Evolutionary conservation across 2,113 vertebrate genomes (phyloP), one percentile per base, ranked within the genome.

Genomic region (Pipa parva): DNA sequence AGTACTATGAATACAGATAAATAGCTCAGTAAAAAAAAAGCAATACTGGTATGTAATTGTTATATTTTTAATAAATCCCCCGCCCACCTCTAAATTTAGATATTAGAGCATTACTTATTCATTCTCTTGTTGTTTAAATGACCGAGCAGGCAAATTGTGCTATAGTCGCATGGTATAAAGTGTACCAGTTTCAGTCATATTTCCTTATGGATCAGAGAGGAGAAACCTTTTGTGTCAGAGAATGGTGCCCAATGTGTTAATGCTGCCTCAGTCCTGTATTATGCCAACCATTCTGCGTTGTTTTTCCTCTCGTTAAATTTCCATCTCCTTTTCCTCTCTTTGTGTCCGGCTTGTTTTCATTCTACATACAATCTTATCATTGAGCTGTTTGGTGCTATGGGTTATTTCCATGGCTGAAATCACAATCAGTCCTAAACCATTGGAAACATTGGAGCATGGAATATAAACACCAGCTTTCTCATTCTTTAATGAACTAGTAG

Each of bases 251-350:
- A 6, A 13, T 39, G 36, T 3, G 12, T 39, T 39, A 39, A 13
- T 31, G 13, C 3, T 5, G 12, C 13, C 51, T 28, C 12, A 5
- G 3, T 28, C 8, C 20, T 56, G n/a, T 31, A 5, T 13, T 17
- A 56, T 31, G n/a, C 27, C 52, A 29, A n/a, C 26, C 26, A 11
- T 56, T 56, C 11, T 18, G 18, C 27, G 15, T 31, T 56, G 52
- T 56, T 56, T 31, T 56, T 31, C 28, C 31, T 31, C 28, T 18
- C 21, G 4, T 48, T 21, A 29, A 27, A n/a, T 26, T 56, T 31
- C 52, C 27, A 56, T 56, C 52, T 56, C 25, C 27, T 27, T 56
- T 56, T 56, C 52, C 52, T 56, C 22, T 25, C 50, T 31, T 56
- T 56, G 52, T 56, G 52, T 7, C 1, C 3, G 26, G 18, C 52